These are phyloP conservation scores for Poliocrania exsul DNA, from an alignment of 2,797 vertebrate species.

Conservation along the genomic window DNA sequence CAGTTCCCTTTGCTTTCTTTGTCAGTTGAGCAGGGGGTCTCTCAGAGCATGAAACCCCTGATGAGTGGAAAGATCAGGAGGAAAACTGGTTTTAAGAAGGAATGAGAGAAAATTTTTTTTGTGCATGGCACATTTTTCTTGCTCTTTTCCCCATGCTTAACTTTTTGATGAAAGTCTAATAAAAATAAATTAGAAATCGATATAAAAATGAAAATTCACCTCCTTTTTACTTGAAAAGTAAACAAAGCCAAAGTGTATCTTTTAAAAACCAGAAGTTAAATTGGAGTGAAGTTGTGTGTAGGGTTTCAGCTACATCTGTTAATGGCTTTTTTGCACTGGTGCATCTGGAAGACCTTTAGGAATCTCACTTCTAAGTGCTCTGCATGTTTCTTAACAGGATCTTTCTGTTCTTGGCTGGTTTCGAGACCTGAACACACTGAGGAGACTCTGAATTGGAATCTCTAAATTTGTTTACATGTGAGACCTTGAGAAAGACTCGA, in stretches of 20 bases:
- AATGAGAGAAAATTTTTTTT: not conserved
- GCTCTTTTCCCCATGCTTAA: not conserved
- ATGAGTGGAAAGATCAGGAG: not conserved
- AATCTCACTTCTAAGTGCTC: not conserved
- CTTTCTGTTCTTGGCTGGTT: not conserved
- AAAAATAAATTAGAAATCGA: not conserved
- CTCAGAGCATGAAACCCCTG: not conserved
- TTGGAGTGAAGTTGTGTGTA: not conserved
- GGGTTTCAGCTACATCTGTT: not conserved
- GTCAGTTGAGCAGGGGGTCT: not conserved
- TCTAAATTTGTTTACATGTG: not conserved
- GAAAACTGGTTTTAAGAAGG: not conserved
- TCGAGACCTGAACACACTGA: not conserved
- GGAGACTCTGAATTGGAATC: not conserved
- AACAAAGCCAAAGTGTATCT: not conserved
- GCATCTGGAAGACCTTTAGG: not conserved
- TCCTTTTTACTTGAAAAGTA: not conserved
- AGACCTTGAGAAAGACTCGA: not conserved
- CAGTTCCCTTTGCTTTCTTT: not conserved
- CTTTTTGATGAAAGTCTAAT: not conserved
- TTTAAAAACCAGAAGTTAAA: not conserved
- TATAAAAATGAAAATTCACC: not conserved
- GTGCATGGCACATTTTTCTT: not conserved
- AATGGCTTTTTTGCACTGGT: not conserved
- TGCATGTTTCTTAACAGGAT: not conserved